Evolutionary conservation across 2,113 vertebrate genomes (phyloP).

Genomic region (Caranx ignobilis): DNA sequence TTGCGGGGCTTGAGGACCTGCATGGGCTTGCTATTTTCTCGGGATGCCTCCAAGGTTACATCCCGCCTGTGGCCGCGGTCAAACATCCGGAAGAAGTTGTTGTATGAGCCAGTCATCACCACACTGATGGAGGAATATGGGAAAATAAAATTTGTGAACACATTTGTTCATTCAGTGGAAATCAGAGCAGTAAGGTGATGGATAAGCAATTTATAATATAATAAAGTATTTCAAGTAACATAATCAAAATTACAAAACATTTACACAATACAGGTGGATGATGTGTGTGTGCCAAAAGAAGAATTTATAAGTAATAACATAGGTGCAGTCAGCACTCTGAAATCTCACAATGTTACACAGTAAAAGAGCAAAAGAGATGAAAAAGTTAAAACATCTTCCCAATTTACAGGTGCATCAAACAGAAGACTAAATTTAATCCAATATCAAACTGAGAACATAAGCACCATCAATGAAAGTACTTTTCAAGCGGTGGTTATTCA

Average conservation of each 20-base stretch:
- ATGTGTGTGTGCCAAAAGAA: no score
- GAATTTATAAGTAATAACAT: no score
- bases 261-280: no score
- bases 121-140: slow-evolving; percentile 80
- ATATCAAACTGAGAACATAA: not conserved
- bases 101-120: slow-evolving; percentile 99
- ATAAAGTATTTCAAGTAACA: no score
- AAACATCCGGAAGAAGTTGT: slow-evolving; percentile 99
- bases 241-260: not conserved
- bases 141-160: not conserved
- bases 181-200: no score
- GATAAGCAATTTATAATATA: no score
- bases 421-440: not conserved
- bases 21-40: slow-evolving; percentile 96
- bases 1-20: slow-evolving; percentile 95
- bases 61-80: slow-evolving; percentile 94
- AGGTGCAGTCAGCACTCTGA: no score
- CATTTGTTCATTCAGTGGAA: no score
- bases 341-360: not conserved
- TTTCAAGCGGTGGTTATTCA: not conserved
- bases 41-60: slow-evolving; percentile 94
- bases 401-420: not conserved
- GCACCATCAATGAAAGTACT: not conserved
- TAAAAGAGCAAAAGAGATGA: not conserved
- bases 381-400: not conserved